Evolutionary conservation across 2,797 vertebrate genomes (phyloP).

Genomic region (Danionella dracula): DNA sequence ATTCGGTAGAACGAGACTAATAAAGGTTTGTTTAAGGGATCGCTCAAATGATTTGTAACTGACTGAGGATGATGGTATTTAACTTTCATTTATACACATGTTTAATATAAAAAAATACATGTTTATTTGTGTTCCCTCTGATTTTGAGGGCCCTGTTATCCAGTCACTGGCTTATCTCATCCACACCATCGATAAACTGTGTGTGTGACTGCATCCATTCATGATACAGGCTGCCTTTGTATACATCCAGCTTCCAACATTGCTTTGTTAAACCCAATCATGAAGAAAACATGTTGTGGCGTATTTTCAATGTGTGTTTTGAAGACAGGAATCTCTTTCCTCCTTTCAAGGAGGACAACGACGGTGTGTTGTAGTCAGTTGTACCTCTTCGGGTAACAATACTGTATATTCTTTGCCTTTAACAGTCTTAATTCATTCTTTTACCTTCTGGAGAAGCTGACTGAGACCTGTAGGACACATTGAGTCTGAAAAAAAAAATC

Average conservation of each 20-base stretch:
- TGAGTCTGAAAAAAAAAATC: slow-evolving; percentile 68
- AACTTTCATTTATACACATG: too few relatives aligned
- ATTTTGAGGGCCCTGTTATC: too few relatives aligned
- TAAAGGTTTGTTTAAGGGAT: too few relatives aligned
- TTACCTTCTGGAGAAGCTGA: slow-evolving; percentile 81
- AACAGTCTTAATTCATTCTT: slow-evolving; percentile 83
- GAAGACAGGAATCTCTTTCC: slow-evolving; percentile 72
- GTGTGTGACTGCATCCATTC: slow-evolving; percentile 28
- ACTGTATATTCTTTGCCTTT: slow-evolving; percentile 81
- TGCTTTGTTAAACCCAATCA: slow-evolving; percentile 68
- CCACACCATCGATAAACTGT: too few relatives aligned
- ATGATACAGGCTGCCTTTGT: slow-evolving; percentile 61
- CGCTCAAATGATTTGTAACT: too few relatives aligned
- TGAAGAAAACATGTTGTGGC: slow-evolving; percentile 58
- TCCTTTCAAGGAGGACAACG: slow-evolving; percentile 75
- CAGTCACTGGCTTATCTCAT: too few relatives aligned
- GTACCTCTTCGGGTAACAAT: slow-evolving; percentile 77
- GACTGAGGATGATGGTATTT: too few relatives aligned
- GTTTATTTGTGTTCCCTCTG: too few relatives aligned
- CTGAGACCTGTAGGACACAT: slow-evolving; percentile 78
- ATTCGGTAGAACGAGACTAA: too few relatives aligned
- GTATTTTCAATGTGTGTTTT: slow-evolving; percentile 82
- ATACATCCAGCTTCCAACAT: slow-evolving; percentile 62
- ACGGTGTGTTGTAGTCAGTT: slow-evolving; percentile 80
- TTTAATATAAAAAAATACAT: too few relatives aligned